Evolutionary conservation across 2,888 invertebrate species (phyloP).

Genomic region (Amphipoea oculea): DNA sequence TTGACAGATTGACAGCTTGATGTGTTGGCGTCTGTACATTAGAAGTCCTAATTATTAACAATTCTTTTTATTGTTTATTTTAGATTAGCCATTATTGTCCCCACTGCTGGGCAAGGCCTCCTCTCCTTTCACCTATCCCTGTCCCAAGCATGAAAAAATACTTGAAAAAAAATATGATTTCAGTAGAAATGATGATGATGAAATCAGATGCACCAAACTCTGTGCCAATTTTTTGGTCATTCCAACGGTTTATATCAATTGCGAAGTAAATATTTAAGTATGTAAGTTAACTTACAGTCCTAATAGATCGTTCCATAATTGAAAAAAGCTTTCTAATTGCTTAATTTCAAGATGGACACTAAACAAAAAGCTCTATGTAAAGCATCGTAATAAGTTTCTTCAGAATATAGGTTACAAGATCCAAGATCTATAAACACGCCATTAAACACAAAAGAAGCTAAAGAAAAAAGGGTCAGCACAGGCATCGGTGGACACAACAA

Average conservation of each 20-base stretch:
- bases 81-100: no score
- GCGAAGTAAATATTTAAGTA: not conserved
- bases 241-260: not conserved
- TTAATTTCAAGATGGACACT: not conserved
- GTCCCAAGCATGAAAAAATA: not conserved
- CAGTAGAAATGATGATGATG: not conserved
- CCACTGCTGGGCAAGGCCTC: no score
- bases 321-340: no score
- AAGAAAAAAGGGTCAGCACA: slow-evolving; percentile 69
- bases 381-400: not conserved
- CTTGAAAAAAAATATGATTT: not conserved
- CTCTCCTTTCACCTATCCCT: not conserved
- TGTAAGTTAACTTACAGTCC: not conserved
- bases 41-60: no score
- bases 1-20: no score
- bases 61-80: no score
- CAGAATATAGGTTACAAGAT: not conserved
- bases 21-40: no score
- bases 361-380: not conserved
- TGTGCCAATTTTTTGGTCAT: no score
- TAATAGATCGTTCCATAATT: no score
- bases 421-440: not conserved
- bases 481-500: slow-evolving; percentile 79
- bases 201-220: not conserved
- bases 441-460: slow-evolving; percentile 50